Evolutionary conservation across 1,140 invertebrate species (phyloP).

Genomic region (Vollenhovia emeryi): DNA sequence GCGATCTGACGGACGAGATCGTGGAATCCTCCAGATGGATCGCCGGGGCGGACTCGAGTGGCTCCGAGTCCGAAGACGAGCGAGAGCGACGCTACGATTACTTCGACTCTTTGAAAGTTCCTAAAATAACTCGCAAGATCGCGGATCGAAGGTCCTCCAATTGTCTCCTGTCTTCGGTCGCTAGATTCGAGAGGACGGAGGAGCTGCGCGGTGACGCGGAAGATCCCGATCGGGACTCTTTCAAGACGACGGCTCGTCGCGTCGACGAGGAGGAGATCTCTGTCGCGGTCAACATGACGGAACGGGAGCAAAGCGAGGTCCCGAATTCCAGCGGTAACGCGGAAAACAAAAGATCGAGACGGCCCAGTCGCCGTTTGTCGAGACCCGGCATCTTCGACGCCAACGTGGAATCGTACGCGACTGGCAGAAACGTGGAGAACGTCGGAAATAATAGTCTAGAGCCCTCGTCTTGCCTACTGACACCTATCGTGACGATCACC

Average conservation of each 20-base stretch:
- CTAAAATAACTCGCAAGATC: neutral
- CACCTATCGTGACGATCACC: slow-evolving; percentile 84
- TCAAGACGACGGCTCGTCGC: neutral
- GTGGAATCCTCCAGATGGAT: neutral
- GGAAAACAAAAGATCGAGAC: slow-evolving; percentile 11
- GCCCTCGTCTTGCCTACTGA: slow-evolving; percentile 66
- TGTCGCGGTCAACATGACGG: neutral
- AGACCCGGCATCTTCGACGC: neutral
- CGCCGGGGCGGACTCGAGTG: neutral
- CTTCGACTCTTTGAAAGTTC: slow-evolving; percentile 56
- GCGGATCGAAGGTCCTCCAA: slow-evolving; percentile 7
- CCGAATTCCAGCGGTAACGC: neutral
- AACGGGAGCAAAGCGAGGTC: neutral
- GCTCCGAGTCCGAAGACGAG: slow-evolving; percentile 50
- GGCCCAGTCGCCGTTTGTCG: slow-evolving; percentile 26
- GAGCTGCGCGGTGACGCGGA: neutral
- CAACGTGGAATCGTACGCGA: neutral
- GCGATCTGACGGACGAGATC: slow-evolving; percentile 78
- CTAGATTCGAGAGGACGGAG: neutral
- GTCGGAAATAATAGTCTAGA: neutral
- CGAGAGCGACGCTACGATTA: slow-evolving; percentile 27
- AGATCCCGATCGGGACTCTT: neutral
- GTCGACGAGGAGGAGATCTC: slow-evolving; percentile 2
- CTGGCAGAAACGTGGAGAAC: slow-evolving; percentile 34
- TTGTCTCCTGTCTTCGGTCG: neutral